Evolutionary conservation across 2,113 vertebrate genomes (phyloP), one percentile per base, ranked within the genome.

Genomic region (Cryptotis parvus): DNA sequence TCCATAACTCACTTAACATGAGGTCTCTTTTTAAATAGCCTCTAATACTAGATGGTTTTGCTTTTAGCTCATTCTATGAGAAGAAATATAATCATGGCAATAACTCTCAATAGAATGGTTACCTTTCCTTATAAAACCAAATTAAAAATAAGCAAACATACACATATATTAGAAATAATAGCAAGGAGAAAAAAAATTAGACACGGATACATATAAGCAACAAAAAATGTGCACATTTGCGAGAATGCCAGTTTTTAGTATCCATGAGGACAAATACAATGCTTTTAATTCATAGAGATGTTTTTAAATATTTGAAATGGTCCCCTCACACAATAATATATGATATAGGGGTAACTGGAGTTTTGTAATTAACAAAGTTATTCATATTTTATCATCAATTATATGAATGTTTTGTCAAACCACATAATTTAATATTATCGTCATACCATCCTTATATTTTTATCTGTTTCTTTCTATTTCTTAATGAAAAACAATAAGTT

Each of bases 1-100:
- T 87, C 12, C 33, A 68, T 65, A 45, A 91, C 35, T 94, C 78
- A 88, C 58, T 92, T 83, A 41, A 73, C 92, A 89, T 72, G n/a
- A 81, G 69, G 39, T 3, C n/a, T 69, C 4, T 85, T 84, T 94
- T 85, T 41, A 83, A 91, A 43, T 63, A 92, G 6, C 18, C 39
- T 61, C 6, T 15, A 49, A 9, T 24, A 52, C 39, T 61, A 83
- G 31, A 85, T 33, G 22, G 14, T 84, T 6, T 39, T 92, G 66
- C 12, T 84, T 4, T 39, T 92, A 10, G 68, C 6, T 77, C 65
- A 83, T 37, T 18, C 6, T 35, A 27, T 12, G 2, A 29, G 4
- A 86, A 77, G 16, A 74, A 12, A 6, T 0, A 41, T 82, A 45
- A 10, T 18, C 15, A 39, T 45, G 1, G 41, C 8, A 68, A 0